phyloP scores from a whole-genome alignment of 2,797 vertebrate species.

The Tragelaphus eurycerus region DNA sequence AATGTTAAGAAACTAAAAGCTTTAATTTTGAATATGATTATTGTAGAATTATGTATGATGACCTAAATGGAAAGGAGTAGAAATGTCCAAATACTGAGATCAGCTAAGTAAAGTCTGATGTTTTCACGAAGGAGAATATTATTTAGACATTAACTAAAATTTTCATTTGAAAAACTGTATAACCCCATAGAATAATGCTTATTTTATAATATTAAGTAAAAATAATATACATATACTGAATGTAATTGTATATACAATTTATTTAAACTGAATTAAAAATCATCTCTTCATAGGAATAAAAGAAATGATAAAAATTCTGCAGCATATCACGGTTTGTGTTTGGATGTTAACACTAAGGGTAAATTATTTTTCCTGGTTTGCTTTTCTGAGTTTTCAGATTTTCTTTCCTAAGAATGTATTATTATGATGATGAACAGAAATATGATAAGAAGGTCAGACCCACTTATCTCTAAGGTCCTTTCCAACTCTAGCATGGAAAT shows the following conservation, averaged over 20 bases:
- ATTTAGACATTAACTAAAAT: not conserved
- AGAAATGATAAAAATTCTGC: not conserved
- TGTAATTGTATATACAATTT: not conserved
- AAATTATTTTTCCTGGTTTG: not conserved
- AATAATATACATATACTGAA: not conserved
- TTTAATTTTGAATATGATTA: not conserved
- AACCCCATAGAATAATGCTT: not conserved
- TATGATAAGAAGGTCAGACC: not conserved
- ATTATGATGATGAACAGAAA: not conserved
- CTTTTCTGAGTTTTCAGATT: not conserved
- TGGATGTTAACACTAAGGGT: not conserved
- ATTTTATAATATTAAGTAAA: not conserved
- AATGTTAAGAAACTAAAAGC: not conserved
- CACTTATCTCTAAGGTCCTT: not conserved
- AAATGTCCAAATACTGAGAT: not conserved
- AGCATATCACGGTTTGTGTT: not conserved
- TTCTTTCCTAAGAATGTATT: not conserved
- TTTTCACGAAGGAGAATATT: not conserved
- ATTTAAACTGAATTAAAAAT: not conserved
- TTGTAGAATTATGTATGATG: not conserved
- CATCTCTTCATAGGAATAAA: not conserved
- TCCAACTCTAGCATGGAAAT: not conserved
- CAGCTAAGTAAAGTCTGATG: not conserved
- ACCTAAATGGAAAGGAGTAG: not conserved
- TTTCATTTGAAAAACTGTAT: not conserved